Percentiles rank a stretch among this genome's conserved stretches.
phyloP scores from a whole-genome alignment of 2,113 vertebrate genomes.

The Alexandromys fortis region DNA sequence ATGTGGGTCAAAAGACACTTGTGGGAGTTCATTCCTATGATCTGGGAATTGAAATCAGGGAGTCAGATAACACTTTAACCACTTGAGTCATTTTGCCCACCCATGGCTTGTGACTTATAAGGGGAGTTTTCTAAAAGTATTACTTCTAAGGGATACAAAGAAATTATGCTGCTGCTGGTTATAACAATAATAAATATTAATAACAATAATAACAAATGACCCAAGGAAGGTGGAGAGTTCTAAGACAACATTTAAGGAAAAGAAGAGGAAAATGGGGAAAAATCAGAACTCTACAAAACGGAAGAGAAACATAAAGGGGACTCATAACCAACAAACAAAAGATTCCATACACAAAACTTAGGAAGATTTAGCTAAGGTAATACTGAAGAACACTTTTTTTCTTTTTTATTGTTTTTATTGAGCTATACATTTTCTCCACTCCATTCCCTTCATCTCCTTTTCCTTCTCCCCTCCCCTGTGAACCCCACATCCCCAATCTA shows the following conservation, averaged over 20 bases:
- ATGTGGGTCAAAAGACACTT: background rate
- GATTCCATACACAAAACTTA: too few species aligned
- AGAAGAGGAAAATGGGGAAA: background rate
- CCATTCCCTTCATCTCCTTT: too few species aligned
- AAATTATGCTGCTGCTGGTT: background rate
- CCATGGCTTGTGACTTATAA: background rate
- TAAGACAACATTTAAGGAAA: background rate
- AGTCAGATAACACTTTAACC: background rate
- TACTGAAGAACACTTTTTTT: too few species aligned
- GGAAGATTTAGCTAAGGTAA: background rate
- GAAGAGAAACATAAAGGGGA: background rate
- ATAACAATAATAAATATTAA: too few species aligned
- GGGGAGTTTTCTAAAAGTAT: background rate
- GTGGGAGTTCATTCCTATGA: background rate
- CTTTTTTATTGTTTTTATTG: too few species aligned
- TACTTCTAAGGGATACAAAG: background rate
- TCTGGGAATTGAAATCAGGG: background rate
- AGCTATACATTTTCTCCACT: too few species aligned
- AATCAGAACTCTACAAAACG: background rate
- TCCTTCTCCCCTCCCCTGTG: too few species aligned
- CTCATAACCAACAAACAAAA: background rate
- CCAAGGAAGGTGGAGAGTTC: background rate
- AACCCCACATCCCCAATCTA: too few species aligned
- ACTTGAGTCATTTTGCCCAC: background rate
- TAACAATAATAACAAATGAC: background rate